Conservation (phyloP, 2,888 invertebrate species). For the Dorcus parallelipipedus region DNA sequence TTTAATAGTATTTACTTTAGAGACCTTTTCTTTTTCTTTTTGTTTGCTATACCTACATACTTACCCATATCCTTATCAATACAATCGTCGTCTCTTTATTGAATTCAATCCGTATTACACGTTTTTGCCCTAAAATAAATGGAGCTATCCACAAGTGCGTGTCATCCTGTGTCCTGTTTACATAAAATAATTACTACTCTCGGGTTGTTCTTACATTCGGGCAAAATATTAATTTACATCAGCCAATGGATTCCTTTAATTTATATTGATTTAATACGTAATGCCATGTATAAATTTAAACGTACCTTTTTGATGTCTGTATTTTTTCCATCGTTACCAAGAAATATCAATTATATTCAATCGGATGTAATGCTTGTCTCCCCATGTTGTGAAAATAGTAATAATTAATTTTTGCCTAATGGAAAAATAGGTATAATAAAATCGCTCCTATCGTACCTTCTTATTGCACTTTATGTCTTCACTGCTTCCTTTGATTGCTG, state of each 20-base stretch:
- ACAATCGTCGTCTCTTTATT: constrained; percentile 40
- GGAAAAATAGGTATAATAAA: constrained; percentile 78
- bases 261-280: too few relatives aligned
- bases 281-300: constrained; percentile 6
- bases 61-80: constrained; percentile 44
- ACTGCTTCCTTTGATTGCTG: constrained; percentile 9
- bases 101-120: constrained; percentile 61
- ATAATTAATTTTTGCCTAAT: constrained; percentile 59
- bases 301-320: constrained; percentile 61
- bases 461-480: constrained; percentile 7
- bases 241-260: constrained; percentile 42
- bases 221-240: constrained; percentile 64
- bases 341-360: constrained; percentile 76
- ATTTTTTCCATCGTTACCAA: constrained; percentile 60
- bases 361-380: constrained; percentile 74
- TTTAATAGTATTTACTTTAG: too few relatives aligned
- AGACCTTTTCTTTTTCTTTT: too few relatives aligned
- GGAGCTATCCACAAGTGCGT: too few relatives aligned
- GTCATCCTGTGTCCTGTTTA: too few relatives aligned
- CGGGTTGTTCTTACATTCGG: too few relatives aligned
- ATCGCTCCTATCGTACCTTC: constrained; percentile 1
- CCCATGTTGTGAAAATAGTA: constrained; percentile 74
- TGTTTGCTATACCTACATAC: background rate
- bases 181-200: too few relatives aligned
- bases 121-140: constrained; percentile 57